phyloP scores from a whole-genome alignment of 2,113 vertebrate genomes.

The Corydoras sp. region DNA sequence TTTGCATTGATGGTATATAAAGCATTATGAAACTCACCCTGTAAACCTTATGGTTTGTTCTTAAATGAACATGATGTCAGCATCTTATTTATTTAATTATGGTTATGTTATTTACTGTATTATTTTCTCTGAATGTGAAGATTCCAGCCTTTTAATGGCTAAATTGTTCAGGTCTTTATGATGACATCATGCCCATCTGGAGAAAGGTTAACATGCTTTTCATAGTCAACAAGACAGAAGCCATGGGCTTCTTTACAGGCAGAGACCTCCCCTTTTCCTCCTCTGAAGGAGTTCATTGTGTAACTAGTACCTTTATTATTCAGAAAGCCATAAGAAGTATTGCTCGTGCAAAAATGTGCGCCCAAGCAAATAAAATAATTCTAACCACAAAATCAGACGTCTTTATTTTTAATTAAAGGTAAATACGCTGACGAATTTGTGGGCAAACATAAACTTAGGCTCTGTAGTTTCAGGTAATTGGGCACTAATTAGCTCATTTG shows the following conservation, averaged over 20 bases:
- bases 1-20: no score
- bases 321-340: not conserved
- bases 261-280: slow-evolving; percentile 1
- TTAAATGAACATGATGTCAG: no score
- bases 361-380: not conserved
- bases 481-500: slow-evolving; percentile 1
- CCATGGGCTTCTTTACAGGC: slow-evolving; percentile 13
- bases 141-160: not conserved
- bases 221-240: slow-evolving; percentile 39
- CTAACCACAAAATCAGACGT: slow-evolving; percentile 1
- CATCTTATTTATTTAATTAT: no score
- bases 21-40: no score
- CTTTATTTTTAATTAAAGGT: slow-evolving; percentile 1
- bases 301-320: slow-evolving; percentile 3
- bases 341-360: not conserved
- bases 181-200: slow-evolving; percentile 53
- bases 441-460: no score
- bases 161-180: slow-evolving; percentile 25
- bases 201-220: slow-evolving; percentile 54
- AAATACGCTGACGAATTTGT: not conserved
- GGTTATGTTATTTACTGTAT: no score
- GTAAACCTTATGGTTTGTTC: no score
- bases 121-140: no score
- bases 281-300: slow-evolving; percentile 7
- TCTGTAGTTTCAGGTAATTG: not conserved